A percentile compares a stretch with the other conserved stretches of the same genome.
Conservation (phyloP, 2,888 invertebrate species). For the Drosophila seclusa region DNA sequence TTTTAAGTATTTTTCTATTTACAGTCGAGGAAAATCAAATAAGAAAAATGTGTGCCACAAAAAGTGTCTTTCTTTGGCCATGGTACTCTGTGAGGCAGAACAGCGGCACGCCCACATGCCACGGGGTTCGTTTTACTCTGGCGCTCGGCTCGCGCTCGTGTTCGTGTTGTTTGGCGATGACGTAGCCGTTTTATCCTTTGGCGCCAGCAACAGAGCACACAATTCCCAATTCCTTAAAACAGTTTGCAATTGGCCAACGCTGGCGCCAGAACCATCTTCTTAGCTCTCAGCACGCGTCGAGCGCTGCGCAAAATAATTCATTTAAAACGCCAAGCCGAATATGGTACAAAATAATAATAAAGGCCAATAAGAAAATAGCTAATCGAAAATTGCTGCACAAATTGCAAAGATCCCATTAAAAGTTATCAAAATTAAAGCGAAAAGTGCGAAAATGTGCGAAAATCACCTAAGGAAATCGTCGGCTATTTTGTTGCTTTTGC, state of each 20-base stretch:
- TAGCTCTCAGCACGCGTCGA: slow-evolving; percentile 24
- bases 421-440: neutral
- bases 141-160: slow-evolving; percentile 20
- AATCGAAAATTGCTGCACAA: neutral
- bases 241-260: slow-evolving; percentile 72
- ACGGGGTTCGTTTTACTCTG: slow-evolving; percentile 27
- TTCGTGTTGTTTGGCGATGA: slow-evolving; percentile 54
- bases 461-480: slow-evolving; percentile 25
- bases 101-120: slow-evolving; percentile 47
- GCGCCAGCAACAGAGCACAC: slow-evolving; percentile 48
- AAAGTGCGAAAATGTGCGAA: slow-evolving; percentile 38
- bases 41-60: neutral
- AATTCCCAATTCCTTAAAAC: slow-evolving; percentile 53
- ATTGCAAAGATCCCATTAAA: neutral
- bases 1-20: neutral
- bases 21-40: neutral
- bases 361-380: neutral
- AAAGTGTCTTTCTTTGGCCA: neutral
- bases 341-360: neutral
- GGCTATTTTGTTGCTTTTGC: slow-evolving; percentile 52
- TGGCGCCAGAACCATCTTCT: slow-evolving; percentile 45
- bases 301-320: neutral
- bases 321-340: slow-evolving; percentile 7
- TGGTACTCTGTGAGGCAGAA: neutral
- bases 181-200: slow-evolving; percentile 59